Conservation (phyloP, 2,888 invertebrate genomes). For the Cataglyphis rosenhaueri region DNA sequence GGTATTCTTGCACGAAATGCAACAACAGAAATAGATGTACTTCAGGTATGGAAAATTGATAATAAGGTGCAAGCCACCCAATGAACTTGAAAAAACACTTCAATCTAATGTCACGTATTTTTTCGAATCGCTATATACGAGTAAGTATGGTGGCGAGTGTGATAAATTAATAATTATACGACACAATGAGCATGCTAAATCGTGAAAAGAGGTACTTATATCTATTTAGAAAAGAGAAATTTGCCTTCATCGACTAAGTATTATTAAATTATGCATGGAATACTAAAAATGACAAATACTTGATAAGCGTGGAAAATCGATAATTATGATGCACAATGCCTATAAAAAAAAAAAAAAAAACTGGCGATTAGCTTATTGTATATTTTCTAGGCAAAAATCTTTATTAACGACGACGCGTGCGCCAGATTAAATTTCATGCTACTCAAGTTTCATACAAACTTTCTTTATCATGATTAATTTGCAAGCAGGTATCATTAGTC, state of each 20-base stretch:
- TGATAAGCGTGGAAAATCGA: conserved; percentile 31
- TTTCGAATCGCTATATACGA: conserved; percentile 15
- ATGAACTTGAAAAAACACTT: background rate
- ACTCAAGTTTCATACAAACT: background rate
- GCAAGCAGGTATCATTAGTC: background rate
- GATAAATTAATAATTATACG: conserved; percentile 39
- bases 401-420: background rate
- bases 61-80: conserved; percentile 21
- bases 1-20: conserved; percentile 7
- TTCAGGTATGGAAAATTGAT: conserved; percentile 22
- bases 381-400: background rate
- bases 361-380: conserved; percentile 3
- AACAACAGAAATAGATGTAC: conserved; percentile 19
- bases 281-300: conserved; percentile 10
- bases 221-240: conserved; percentile 5
- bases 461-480: conserved; percentile 23
- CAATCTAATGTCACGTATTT: background rate
- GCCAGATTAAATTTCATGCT: conserved; percentile 32
- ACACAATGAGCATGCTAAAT: conserved; percentile 3
- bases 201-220: background rate
- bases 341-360: conserved; percentile 4
- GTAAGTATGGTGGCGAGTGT: conserved; percentile 10
- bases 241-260: background rate
- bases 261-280: background rate
- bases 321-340: background rate